phyloP scores from a whole-genome alignment of 2,797 vertebrate species.

The Platyrinchus mystaceus region DNA sequence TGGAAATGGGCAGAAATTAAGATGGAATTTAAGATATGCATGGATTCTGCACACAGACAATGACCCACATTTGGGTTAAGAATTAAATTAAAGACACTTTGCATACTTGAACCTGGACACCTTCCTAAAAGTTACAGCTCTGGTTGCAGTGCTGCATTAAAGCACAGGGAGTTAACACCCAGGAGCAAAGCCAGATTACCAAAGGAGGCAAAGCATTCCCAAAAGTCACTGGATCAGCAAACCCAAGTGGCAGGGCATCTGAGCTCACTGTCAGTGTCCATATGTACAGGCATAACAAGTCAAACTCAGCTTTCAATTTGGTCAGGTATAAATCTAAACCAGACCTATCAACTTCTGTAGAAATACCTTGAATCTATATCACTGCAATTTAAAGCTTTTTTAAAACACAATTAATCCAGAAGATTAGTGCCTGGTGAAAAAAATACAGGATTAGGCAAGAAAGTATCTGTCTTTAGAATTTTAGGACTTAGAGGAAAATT shows the following conservation, averaged over 20 bases:
- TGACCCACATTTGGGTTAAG: background rate
- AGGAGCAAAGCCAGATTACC: background rate
- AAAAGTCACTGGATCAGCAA: background rate
- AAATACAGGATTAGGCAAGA: background rate
- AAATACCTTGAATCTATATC: background rate
- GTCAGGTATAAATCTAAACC: background rate
- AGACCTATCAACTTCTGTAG: background rate
- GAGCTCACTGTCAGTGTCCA: background rate
- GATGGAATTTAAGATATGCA: background rate
- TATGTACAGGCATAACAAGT: background rate
- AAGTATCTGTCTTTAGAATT: background rate
- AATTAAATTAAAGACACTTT: background rate
- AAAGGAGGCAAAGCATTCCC: background rate
- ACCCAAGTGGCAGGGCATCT: background rate
- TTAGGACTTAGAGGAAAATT: background rate
- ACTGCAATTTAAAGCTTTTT: background rate
- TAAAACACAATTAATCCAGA: background rate
- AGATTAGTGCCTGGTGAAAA: background rate
- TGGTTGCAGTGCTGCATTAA: background rate
- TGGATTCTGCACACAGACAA: background rate
- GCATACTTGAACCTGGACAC: background rate
- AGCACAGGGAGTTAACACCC: background rate
- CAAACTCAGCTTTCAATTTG: background rate
- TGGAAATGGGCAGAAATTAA: background rate
- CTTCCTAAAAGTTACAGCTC: background rate